A percentile compares a stretch with the other conserved stretches of the same genome.
phyloP scores from a whole-genome alignment of 2,888 invertebrate genomes.

The Perizoma affinitatum region DNA sequence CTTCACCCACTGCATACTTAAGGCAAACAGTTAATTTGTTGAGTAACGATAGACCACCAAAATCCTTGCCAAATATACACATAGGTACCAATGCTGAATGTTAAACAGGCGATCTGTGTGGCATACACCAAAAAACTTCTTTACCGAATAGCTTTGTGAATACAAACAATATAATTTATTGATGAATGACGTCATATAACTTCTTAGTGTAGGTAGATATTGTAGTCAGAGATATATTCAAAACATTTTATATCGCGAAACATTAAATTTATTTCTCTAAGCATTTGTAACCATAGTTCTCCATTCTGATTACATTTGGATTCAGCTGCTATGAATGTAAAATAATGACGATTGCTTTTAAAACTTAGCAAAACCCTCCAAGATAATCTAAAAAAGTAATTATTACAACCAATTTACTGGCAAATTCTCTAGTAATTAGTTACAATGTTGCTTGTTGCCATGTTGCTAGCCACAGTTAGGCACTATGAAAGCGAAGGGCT shows the following conservation, averaged over 20 bases:
- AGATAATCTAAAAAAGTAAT: neutral
- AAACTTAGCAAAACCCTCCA: neutral
- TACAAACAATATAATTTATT: constrained; percentile 40
- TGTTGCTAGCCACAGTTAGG: constrained; percentile 52
- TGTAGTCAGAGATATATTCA: neutral
- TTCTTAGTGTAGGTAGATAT: neutral
- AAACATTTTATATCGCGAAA: too few relatives aligned
- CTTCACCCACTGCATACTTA: too few relatives aligned
- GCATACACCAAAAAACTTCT: constrained; percentile 29
- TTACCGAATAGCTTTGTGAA: constrained; percentile 31
- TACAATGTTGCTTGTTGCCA: constrained; percentile 43
- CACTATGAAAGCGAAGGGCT: constrained; percentile 49
- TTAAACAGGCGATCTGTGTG: constrained; percentile 35
- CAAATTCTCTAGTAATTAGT: constrained; percentile 34
- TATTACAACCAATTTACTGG: constrained; percentile 19
- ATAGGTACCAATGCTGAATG: constrained; percentile 31
- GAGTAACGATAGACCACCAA: constrained; percentile 25
- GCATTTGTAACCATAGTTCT: too few relatives aligned
- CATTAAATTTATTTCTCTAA: too few relatives aligned
- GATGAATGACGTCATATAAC: constrained; percentile 19
- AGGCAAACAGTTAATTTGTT: constrained; percentile 14
- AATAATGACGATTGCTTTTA: too few relatives aligned
- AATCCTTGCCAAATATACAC: constrained; percentile 36
- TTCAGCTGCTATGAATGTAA: too few relatives aligned
- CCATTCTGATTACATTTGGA: too few relatives aligned